Base-by-base conservation (phyloP, 2,888 invertebrate genomes). In the Agrochola circellaris region DNA sequence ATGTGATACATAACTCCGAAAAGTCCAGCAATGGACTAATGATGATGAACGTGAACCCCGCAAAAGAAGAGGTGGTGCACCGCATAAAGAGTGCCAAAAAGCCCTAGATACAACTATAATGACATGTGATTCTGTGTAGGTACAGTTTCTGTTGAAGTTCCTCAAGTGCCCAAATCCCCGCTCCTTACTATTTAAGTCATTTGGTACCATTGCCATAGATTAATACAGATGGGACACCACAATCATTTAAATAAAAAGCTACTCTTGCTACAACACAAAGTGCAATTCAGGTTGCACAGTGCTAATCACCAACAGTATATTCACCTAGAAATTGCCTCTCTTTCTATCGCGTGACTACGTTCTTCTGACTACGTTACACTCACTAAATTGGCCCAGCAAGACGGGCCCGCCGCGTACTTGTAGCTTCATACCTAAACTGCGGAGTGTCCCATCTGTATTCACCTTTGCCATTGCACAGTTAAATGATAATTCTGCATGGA, bases 401-500 rank as follows among this genome's bases (percentile, higher is more conserved):
- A 42, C 42, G 42, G 42, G 42, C 42, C 42, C 42, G 11, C 42
- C 38, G 42, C 9, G 42, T 11, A 9, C 11, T 42, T 42, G 11
- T 42, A 11, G 42, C 42, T 42, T 42, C 42, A 11, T 42, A 42
- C 42, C 42, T 42, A 42, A 42, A 42, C 42, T 42, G 42, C 9
- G 11, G 9, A 42, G 1, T 2, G 42, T 42, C 42, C 11, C 0
- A 42, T 42, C 42, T 42, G 9, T 11, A 42, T 11, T 42, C 11
- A 42, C 11, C 11, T 42, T 11, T 42, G 42, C 11, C 42, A 11
- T 58, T 38, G 45, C 45, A 30, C n/a, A 54, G 30, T 61, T 70
- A n/a, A 73, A 62, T 73, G 60, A 68, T 56, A 73, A 68, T 56
- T 67, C 70, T 58, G 56, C 67, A 60, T 42, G 45, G 61, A 74